A percentile compares a stretch with the other conserved stretches of the same genome.
phyloP scores from a whole-genome alignment of 2,113 vertebrate species.

The Leptobrachium ailaonicum region DNA sequence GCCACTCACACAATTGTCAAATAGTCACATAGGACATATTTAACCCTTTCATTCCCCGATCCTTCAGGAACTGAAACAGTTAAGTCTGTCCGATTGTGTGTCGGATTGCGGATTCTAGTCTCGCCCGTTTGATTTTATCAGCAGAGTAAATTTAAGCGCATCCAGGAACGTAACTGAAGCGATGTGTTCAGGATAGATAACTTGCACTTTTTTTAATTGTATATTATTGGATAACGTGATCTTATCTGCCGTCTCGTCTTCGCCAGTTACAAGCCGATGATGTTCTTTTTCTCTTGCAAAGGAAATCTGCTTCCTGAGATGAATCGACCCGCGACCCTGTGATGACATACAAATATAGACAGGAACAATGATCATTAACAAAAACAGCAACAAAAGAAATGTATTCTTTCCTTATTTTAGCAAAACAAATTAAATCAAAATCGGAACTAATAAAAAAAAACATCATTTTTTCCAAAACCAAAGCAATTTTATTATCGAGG shows the following conservation, averaged over 20 bases:
- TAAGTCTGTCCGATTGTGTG: too few relatives aligned
- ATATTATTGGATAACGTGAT: background rate
- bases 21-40: too few relatives aligned
- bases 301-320: slow-evolving; percentile 32
- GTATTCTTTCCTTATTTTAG: too few relatives aligned
- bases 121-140: too few relatives aligned
- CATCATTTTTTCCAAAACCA: too few relatives aligned
- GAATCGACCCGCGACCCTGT: background rate
- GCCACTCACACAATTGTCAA: too few relatives aligned
- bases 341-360: slow-evolving; percentile 15
- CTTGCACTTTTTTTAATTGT: background rate
- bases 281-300: slow-evolving; percentile 3
- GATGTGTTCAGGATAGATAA: background rate
- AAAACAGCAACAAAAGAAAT: background rate
- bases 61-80: too few relatives aligned
- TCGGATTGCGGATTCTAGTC: too few relatives aligned
- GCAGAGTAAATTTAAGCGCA: background rate
- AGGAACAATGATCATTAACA: slow-evolving; percentile 19
- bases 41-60: too few relatives aligned
- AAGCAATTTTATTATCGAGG: too few relatives aligned
- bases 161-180: background rate
- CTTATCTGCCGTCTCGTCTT: background rate
- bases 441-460: too few relatives aligned
- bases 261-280: background rate
- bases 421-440: too few relatives aligned